Evolutionary conservation across 1,140 invertebrate species (phyloP), one percentile per base, ranked within the genome.

Genomic region (Ooceraea biroi): DNA sequence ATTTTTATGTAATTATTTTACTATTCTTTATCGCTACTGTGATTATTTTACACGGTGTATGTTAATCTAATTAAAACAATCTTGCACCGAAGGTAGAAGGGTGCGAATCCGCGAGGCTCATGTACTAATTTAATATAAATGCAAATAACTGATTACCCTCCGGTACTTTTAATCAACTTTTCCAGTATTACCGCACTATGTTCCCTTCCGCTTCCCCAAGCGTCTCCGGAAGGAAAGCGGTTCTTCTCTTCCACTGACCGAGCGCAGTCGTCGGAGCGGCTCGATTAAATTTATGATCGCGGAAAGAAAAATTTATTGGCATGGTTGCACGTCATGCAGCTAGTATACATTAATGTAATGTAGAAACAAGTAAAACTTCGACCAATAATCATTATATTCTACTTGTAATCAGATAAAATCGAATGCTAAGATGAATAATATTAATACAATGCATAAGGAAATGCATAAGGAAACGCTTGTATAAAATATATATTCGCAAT

Each of bases 91-190:
- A 7, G 36, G 11, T 17, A 19, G 7, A 41, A n/a, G 50, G 17
- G 25, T 14, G 61, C 8, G 25, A 78, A 68, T 58, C 17, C 50
- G n/a, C 36, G 2, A 58, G 27, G 50, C 30, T 58, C 27, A 57
- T 22, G 52, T n/a, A 30, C 52, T 80, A 80, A 80, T 80, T 71
- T 80, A 69, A 71, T 80, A 80, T 58, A 80, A 80, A 80, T 80
- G 76, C 76, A 69, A 80, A 80, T 80, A 80, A 71, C 41, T 46
- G 76, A 71, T 80, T 80, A 71, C 22, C 76, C 65, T 19, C 50
- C 76, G 65, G 65, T 71, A 69, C 55, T 80, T 71, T 80, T 80
- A 80, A 80, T 80, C 76, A 80, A 80, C 76, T 71, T 80, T 78
- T 80, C 76, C 50, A 68, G 76, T 30, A 71, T 80, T 78, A 57